These are phyloP conservation scores for Zoanthus solanderi DNA, from an alignment of 92 coral and sea anemone genomes.

Conservation along the genomic window DNA sequence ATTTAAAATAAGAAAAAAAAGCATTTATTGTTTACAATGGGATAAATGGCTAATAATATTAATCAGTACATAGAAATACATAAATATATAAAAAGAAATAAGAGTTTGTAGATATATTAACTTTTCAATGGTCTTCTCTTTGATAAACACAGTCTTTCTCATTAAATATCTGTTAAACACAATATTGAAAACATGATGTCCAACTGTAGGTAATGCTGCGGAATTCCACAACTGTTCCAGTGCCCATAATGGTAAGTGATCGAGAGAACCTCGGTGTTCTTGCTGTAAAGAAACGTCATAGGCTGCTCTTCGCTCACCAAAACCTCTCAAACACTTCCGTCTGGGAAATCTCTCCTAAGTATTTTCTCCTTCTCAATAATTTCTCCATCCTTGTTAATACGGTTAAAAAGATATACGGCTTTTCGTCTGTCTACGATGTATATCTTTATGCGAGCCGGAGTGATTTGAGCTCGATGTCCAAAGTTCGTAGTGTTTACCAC, in stretches of 20 bases:
- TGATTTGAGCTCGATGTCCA: background rate
- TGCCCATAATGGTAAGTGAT: conserved; percentile 48
- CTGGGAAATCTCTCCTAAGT: conserved; percentile 32
- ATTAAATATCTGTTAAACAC: background rate
- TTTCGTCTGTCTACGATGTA: conserved; percentile 40
- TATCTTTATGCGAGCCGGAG: conserved; percentile 1
- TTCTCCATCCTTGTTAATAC: conserved; percentile 32
- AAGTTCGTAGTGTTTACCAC: background rate
- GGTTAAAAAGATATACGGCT: conserved; percentile 40
- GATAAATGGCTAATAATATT: conserved; percentile 3
- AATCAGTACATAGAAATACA: background rate
- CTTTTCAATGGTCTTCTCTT: background rate
- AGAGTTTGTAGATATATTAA: background rate
- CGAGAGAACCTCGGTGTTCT: conserved; percentile 28
- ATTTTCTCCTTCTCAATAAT: conserved; percentile 39
- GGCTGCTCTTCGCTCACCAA: conserved; percentile 41
- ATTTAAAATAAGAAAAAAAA: background rate
- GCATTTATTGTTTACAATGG: background rate
- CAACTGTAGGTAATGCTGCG: conserved; percentile 39
- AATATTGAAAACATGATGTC: background rate
- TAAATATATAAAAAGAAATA: background rate
- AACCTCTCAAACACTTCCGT: conserved; percentile 26
- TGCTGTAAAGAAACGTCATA: conserved; percentile 41
- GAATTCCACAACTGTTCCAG: conserved; percentile 44
- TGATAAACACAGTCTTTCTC: background rate